Evolutionary conservation across 2,113 vertebrate species (phyloP).

Genomic region (Probosciger aterrimus): DNA sequence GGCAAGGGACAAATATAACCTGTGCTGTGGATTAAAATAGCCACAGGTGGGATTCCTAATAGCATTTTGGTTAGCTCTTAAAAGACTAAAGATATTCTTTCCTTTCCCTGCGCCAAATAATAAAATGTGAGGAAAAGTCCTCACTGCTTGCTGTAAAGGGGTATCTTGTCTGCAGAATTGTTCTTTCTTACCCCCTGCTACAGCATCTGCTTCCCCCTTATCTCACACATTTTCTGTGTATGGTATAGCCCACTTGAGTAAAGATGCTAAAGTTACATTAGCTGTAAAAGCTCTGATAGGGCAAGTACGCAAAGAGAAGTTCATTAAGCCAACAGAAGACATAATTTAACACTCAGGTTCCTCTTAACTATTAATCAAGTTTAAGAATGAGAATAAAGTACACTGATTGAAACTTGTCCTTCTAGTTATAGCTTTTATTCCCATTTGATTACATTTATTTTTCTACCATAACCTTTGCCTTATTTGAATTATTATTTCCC

Average conservation of each 20-base stretch:
- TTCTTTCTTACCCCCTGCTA: background rate
- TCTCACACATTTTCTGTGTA: background rate
- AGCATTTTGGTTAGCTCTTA: background rate
- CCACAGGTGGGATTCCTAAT: background rate
- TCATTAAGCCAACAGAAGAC: background rate
- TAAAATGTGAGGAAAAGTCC: background rate
- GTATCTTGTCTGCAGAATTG: background rate
- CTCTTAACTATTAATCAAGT: background rate
- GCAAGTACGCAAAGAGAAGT: background rate
- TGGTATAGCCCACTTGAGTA: background rate
- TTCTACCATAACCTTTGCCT: slow-evolving; percentile 42
- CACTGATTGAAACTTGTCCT: background rate
- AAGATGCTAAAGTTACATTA: background rate
- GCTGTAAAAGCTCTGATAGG: background rate
- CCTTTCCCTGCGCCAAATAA: background rate
- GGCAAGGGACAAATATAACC: background rate
- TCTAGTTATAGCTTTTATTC: slow-evolving; percentile 8
- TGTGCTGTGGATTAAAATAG: background rate
- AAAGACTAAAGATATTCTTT: background rate
- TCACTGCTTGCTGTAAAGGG: background rate
- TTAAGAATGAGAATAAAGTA: slow-evolving; percentile 15
- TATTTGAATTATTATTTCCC: slow-evolving; percentile 52
- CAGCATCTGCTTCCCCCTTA: background rate
- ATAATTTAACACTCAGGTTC: background rate
- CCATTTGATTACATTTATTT: slow-evolving; percentile 44